phyloP scores from a whole-genome alignment of 2,888 invertebrate genomes.

The Caenorhabditis sp. region DNA sequence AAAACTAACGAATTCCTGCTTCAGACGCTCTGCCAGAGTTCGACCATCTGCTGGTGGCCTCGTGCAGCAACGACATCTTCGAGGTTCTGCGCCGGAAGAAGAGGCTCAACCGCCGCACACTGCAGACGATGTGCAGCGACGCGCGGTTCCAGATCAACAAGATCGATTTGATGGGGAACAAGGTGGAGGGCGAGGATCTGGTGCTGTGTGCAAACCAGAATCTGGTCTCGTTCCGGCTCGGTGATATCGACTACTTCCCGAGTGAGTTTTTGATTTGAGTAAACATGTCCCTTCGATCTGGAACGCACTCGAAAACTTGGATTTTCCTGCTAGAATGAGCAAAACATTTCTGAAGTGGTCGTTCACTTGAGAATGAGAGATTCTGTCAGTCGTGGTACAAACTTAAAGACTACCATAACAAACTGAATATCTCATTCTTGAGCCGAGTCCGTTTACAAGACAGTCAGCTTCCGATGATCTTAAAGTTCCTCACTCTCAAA shows the following conservation, averaged over 20 bases:
- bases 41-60: conserved; percentile 44
- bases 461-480: not conserved
- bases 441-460: no score
- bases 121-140: conserved; percentile 46
- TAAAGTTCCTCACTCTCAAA: not conserved
- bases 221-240: conserved; percentile 54
- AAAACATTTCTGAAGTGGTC: no score
- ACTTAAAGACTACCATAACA: no score
- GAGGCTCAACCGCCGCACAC: conserved; percentile 35
- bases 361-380: no score
- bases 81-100: conserved; percentile 59
- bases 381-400: no score
- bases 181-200: conserved; percentile 46
- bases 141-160: conserved; percentile 57
- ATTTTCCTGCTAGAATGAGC: not conserved
- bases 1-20: conserved; percentile 1
- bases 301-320: no score
- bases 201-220: conserved; percentile 46
- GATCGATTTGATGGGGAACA: conserved; percentile 63
- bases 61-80: conserved; percentile 64
- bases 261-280: conserved; percentile 23
- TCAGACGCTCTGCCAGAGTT: conserved; percentile 51
- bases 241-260: conserved; percentile 56
- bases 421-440: no score
- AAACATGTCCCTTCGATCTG: no score